Percentiles rank a stretch among this genome's conserved stretches.
Conservation (phyloP, 2,888 invertebrate genomes). For the Galeruca laticollis region DNA sequence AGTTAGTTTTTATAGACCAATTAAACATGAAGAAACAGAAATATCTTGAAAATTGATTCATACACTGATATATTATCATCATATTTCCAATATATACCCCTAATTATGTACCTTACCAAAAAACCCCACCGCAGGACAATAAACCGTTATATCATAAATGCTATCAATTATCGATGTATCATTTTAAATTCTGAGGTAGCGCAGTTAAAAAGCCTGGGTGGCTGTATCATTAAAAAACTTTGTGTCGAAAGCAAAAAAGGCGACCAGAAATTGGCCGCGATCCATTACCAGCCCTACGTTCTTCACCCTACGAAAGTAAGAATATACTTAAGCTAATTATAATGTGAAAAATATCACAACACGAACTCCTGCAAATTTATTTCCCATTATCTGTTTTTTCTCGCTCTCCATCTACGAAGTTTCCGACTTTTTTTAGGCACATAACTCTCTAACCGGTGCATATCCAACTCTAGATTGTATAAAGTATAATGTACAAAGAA, state of each 20-base stretch:
- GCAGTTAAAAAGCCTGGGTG: constrained; percentile 22
- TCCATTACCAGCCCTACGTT: constrained; percentile 42
- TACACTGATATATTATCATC: too few species aligned
- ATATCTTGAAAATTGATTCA: too few species aligned
- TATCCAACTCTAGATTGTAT: constrained; percentile 69
- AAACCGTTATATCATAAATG: neutral
- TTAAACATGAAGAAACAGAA: too few species aligned
- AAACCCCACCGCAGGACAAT: neutral
- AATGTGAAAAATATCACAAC: constrained; percentile 66
- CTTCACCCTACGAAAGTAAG: constrained; percentile 48
- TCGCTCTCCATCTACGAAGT: constrained; percentile 64
- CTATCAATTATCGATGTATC: neutral
- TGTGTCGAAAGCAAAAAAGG: constrained; percentile 35
- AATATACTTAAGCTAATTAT: constrained; percentile 62
- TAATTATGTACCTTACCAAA: neutral
- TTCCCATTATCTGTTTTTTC: constrained; percentile 68
- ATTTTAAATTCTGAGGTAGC: neutral
- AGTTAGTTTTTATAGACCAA: too few species aligned
- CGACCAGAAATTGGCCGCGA: constrained; percentile 39
- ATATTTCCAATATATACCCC: neutral
- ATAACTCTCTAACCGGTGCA: constrained; percentile 67
- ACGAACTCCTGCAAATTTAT: constrained; percentile 66
- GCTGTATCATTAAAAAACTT: constrained; percentile 38
- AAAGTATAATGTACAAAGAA: constrained; percentile 70
- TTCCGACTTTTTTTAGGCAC: constrained; percentile 62